phyloP scores from a whole-genome alignment of 2,797 vertebrate species.

The Fratercula arctica region DNA sequence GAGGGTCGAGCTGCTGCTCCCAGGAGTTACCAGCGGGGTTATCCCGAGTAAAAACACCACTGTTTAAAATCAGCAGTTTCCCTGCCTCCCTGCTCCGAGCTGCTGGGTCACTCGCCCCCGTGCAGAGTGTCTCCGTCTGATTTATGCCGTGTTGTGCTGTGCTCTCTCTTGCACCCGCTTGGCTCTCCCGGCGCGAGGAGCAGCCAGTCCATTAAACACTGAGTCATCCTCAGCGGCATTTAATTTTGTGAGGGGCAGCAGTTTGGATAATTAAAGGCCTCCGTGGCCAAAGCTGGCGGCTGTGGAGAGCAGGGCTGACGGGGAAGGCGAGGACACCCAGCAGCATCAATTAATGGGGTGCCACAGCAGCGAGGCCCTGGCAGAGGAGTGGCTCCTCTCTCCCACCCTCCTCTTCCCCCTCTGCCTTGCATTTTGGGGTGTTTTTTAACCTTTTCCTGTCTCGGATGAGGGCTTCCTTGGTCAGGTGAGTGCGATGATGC shows the following conservation, averaged over 20 bases:
- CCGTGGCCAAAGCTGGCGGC: background rate
- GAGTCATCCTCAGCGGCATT: slow-evolving; percentile 55
- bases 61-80: background rate
- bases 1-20: background rate
- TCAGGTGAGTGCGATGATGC: background rate
- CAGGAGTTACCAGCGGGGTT: accelerated
- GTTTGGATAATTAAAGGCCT: slow-evolving; percentile 68
- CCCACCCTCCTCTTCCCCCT: background rate
- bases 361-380: accelerated
- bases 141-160: background rate
- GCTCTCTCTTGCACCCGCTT: background rate
- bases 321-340: background rate
- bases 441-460: background rate
- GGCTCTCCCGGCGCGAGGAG: slow-evolving; percentile 9
- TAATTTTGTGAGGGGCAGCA: slow-evolving; percentile 60
- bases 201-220: slow-evolving; percentile 65
- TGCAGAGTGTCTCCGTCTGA: background rate
- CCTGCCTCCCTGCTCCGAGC: background rate
- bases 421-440: background rate
- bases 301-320: background rate
- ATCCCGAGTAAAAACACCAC: background rate
- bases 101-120: background rate
- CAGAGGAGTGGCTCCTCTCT: background rate
- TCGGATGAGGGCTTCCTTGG: background rate
- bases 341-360: background rate